phyloP scores from a whole-genome alignment of 2,888 invertebrate genomes.

The Cantharis rufa region DNA sequence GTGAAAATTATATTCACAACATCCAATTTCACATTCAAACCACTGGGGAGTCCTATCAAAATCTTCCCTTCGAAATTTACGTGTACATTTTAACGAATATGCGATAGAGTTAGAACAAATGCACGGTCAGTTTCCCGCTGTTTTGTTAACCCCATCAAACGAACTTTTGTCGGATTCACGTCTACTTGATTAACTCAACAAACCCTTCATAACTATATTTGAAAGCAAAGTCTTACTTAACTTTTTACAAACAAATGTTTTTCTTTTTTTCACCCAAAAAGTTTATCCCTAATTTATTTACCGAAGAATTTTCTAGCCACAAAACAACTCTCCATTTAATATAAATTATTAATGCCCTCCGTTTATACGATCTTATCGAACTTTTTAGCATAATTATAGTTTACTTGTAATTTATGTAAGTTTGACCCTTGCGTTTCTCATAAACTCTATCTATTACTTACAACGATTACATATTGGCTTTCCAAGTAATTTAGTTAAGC shows the following conservation, averaged over 20 bases:
- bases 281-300: not conserved
- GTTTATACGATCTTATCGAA: constrained; percentile 4
- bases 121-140: constrained; percentile 24
- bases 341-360: not conserved
- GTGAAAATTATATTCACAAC: constrained; percentile 32
- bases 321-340: not conserved
- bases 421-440: constrained; percentile 13
- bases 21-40: constrained; percentile 32
- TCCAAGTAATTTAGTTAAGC: constrained; percentile 47
- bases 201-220: constrained; percentile 7
- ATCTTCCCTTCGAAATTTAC: constrained; percentile 31
- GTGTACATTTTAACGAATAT: constrained; percentile 21
- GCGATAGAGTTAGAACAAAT: constrained; percentile 16
- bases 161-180: constrained; percentile 12
- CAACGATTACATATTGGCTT: constrained; percentile 20
- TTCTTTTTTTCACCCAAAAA: not conserved
- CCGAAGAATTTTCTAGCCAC: not conserved
- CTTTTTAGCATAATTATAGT: constrained; percentile 27
- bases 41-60: constrained; percentile 33
- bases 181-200: constrained; percentile 16
- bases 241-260: not conserved
- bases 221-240: not conserved
- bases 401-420: constrained; percentile 19
- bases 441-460: constrained; percentile 21
- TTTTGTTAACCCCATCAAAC: constrained; percentile 21